Conservation (phyloP, 2,797 vertebrate genomes). For the Pseudochaenichthys georgianus region DNA sequence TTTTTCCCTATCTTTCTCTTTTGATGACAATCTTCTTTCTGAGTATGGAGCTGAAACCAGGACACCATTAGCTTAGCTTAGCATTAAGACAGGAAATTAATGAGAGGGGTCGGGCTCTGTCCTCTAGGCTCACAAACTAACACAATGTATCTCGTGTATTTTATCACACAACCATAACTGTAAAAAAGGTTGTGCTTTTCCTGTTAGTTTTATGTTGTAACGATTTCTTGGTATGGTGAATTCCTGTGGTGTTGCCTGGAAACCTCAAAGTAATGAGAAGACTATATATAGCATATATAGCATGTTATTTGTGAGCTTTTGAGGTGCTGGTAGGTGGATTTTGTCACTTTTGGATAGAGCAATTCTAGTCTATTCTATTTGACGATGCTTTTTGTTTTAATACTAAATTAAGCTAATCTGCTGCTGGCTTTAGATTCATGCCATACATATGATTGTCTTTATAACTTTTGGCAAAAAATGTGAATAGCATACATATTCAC, state of each 20-base stretch:
- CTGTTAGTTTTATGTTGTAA: not conserved
- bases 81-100: no score
- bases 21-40: no score
- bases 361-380: no score
- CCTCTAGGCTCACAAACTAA: no score
- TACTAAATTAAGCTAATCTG: not conserved
- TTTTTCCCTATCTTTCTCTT: no score
- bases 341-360: not conserved
- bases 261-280: slow-evolving; percentile 1
- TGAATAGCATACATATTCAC: not conserved
- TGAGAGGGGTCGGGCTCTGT: no score
- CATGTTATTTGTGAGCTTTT: slow-evolving; percentile 14
- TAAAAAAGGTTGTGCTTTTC: not conserved
- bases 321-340: not conserved
- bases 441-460: no score
- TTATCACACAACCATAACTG: not conserved
- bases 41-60: no score
- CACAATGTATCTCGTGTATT: no score
- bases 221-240: no score
- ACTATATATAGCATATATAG: no score
- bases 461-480: not conserved
- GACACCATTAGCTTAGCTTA: no score
- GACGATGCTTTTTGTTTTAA: not conserved
- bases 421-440: not conserved
- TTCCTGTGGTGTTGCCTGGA: slow-evolving; percentile 1